These are phyloP conservation scores for Coilia nasus DNA, from an alignment of 2,797 vertebrate species.

Conservation along the genomic window DNA sequence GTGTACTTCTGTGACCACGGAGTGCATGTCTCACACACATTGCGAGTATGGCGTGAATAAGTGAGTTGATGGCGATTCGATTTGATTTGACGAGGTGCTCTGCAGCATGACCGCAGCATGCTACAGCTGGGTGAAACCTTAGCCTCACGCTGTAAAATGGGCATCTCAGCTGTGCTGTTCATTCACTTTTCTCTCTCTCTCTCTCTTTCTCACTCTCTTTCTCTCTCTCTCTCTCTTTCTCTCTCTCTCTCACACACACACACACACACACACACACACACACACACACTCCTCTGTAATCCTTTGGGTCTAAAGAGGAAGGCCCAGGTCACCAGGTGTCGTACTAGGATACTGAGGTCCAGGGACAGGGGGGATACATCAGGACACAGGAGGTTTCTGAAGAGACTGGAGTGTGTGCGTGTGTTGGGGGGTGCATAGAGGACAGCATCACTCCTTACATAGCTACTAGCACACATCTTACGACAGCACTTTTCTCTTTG, in stretches of 20 bases:
- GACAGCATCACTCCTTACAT: too few species aligned
- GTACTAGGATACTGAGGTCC: too few species aligned
- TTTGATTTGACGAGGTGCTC: neutral
- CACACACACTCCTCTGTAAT: too few species aligned
- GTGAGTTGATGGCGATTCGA: neutral
- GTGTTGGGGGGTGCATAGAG: too few species aligned
- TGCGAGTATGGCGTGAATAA: neutral
- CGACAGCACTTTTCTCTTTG: too few species aligned
- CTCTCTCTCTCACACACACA: constrained; percentile 46
- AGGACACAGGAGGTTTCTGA: too few species aligned
- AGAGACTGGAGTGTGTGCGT: too few species aligned
- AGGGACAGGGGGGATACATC: too few species aligned
- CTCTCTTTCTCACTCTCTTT: constrained; percentile 25
- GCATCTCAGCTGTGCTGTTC: constrained; percentile 75
- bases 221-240: constrained; percentile 39
- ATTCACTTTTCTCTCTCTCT: constrained; percentile 62
- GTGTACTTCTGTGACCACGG: neutral
- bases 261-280: too few species aligned
- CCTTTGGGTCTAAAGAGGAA: too few species aligned
- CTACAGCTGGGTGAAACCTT: constrained; percentile 66
- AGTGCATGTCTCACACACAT: neutral
- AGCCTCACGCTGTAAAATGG: constrained; percentile 49
- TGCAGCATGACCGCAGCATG: constrained; percentile 64
- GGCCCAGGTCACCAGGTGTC: too few species aligned
- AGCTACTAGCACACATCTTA: too few species aligned